A percentile compares a stretch with the other conserved stretches of the same genome.
These are phyloP conservation scores for Nasonovia ribisnigri DNA, from an alignment of 2,888 invertebrate genomes.

Conservation along the genomic window DNA sequence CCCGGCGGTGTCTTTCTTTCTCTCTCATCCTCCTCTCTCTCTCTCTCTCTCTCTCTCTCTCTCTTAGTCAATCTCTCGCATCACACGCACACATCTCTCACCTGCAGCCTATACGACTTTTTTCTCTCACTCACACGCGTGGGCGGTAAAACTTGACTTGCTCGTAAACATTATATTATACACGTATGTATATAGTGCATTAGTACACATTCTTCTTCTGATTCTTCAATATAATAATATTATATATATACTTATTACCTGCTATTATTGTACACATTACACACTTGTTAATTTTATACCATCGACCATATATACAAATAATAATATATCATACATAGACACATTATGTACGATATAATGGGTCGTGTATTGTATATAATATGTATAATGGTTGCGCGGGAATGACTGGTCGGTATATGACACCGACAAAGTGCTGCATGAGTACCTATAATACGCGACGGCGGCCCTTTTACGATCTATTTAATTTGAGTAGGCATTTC, in stretches of 20 bases:
- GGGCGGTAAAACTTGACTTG: background rate
- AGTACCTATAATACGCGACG: background rate
- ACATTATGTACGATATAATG: slow-evolving; percentile 1
- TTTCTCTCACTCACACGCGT: background rate
- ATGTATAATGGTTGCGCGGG: background rate
- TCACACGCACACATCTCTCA: background rate
- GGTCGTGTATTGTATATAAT: background rate
- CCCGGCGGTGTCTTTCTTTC: background rate
- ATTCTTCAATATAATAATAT: background rate
- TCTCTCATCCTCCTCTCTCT: background rate
- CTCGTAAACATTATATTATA: background rate
- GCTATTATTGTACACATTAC: background rate
- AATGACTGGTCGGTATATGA: background rate
- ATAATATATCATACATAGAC: background rate
- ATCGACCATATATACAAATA: background rate
- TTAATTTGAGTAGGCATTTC: background rate
- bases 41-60: no score
- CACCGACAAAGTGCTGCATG: background rate
- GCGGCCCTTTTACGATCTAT: background rate
- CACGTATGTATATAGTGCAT: background rate
- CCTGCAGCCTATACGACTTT: background rate
- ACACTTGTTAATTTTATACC: background rate
- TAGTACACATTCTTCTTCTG: background rate
- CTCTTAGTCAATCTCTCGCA: no score
- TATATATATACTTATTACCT: background rate